Percentiles rank a stretch among this genome's conserved stretches.
These are phyloP conservation scores for Barbus barbus DNA, from an alignment of 2,113 vertebrate genomes.

Conservation along the genomic window DNA sequence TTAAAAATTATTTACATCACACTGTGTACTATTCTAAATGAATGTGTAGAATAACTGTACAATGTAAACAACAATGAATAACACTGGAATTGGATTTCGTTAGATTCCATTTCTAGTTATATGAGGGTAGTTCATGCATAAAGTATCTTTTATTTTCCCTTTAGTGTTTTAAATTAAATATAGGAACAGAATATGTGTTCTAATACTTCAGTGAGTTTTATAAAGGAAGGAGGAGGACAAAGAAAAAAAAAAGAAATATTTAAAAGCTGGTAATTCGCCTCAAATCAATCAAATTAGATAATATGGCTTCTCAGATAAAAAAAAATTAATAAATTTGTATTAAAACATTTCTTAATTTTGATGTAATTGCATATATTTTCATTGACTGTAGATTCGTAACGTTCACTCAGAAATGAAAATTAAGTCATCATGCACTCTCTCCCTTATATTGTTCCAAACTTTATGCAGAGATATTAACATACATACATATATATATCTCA, in stretches of 20 bases:
- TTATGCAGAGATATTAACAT: too few relatives aligned
- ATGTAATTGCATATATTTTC: neutral
- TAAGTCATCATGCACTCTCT: too few relatives aligned
- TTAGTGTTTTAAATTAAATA: neutral
- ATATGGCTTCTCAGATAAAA: neutral
- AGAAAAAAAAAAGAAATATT: neutral
- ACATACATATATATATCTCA: too few relatives aligned
- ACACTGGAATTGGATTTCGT: neutral
- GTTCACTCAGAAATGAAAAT: too few relatives aligned
- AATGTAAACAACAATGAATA: constrained; percentile 11
- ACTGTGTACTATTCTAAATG: neutral
- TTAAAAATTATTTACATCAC: neutral
- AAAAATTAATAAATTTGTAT: neutral
- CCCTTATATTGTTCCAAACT: too few relatives aligned
- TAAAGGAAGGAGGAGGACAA: neutral
- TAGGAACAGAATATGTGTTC: neutral
- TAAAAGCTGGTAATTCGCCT: neutral
- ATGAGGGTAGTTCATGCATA: too few relatives aligned
- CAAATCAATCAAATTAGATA: neutral
- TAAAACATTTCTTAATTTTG: neutral
- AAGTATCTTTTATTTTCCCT: neutral
- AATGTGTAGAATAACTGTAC: neutral
- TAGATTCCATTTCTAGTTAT: neutral
- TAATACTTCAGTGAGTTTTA: neutral
- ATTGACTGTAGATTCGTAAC: neutral